Evolutionary conservation across 2,113 vertebrate species (phyloP), one percentile per base, ranked within the genome.

Genomic region (Hyla sarda): DNA sequence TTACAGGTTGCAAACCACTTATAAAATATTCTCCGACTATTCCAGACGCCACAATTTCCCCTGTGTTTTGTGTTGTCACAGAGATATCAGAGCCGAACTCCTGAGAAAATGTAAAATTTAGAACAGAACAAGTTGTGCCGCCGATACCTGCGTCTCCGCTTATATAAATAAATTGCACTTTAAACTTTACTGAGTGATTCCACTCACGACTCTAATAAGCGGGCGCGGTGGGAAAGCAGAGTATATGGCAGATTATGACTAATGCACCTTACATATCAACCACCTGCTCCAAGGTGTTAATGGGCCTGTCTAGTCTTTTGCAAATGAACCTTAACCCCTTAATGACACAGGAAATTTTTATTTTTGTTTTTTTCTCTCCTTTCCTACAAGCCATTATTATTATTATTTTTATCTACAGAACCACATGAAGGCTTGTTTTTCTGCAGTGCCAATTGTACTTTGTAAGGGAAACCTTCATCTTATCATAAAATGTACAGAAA

Each of bases 101-200:
- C 19, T 34, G 11, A 34, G 52, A 60, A 79, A 8, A 76, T 28
- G 34, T 17, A 32, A 25, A 9, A 56, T 34, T 56, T 30, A 19
- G 52, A 79, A n/a, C 17, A 79, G 56, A 37, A 80, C 77, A 28
- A 34, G 13, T 13, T 60, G 54, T 60, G 23, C 37, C 54, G 41
- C n/a, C n/a, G 19, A 30, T 21, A 17, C n/a, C 37, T 45, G 2
- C 12, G 3, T 34, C 47, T 56, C 12, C 0, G n/a, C 14, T 76
- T 13, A 28, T 58, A 79, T 58, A 34, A 79, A 58, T 60, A 80
- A 80, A 41, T n/a, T 48, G n/a, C 72, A 74, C 72, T 78, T 77
- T 77, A 28, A 75, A 75, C 73, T 50, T 34, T 34, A 11, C 25
- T 79, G n/a, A 41, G 30, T 11, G 37, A 79, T 79, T 80, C 32